These are phyloP conservation scores for Amphibalanus amphitrite DNA, from an alignment of 1,140 invertebrate genomes.

Conservation along the genomic window DNA sequence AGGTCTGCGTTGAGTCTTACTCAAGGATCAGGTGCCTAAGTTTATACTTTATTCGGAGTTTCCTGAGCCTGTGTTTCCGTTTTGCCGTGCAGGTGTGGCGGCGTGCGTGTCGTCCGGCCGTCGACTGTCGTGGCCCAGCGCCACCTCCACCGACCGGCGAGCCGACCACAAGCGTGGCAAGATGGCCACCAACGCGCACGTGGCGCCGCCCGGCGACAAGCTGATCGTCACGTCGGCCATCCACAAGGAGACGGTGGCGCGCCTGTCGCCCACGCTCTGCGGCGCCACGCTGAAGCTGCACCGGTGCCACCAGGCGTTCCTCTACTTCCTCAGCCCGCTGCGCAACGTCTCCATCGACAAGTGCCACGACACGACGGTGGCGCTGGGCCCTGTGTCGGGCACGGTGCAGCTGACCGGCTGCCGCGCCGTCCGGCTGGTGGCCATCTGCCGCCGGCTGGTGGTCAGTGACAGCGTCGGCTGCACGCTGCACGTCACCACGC, in stretches of 20 bases:
- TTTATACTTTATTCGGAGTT: too few relatives aligned
- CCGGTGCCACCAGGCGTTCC: conserved; percentile 25
- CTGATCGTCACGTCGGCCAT: not conserved
- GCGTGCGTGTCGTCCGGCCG: conserved; percentile 26
- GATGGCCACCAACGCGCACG: conserved; percentile 2
- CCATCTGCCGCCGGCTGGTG: conserved; percentile 22
- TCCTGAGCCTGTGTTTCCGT: too few relatives aligned
- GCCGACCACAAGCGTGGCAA: conserved; percentile 4
- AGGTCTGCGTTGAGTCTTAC: too few relatives aligned
- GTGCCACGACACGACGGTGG: conserved; percentile 26
- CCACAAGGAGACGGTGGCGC: conserved; percentile 27
- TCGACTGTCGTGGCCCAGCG: conserved; percentile 26
- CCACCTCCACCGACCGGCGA: conserved; percentile 11
- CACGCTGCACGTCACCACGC: conserved; percentile 26
- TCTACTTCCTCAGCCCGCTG: conserved; percentile 27
- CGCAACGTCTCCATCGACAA: conserved; percentile 29
- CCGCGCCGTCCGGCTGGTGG: conserved; percentile 26
- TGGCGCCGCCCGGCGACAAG: not conserved
- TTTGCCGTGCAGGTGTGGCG: not conserved
- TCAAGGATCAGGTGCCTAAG: too few relatives aligned
- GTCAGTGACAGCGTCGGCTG: conserved; percentile 24
- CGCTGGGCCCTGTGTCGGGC: conserved; percentile 27
- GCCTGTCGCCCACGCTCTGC: conserved; percentile 28
- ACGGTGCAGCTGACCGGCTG: conserved; percentile 25
- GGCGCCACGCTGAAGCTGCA: conserved; percentile 27